Evolutionary conservation across 2,797 vertebrate species (phyloP).

Genomic region (Muscicapa comitata): DNA sequence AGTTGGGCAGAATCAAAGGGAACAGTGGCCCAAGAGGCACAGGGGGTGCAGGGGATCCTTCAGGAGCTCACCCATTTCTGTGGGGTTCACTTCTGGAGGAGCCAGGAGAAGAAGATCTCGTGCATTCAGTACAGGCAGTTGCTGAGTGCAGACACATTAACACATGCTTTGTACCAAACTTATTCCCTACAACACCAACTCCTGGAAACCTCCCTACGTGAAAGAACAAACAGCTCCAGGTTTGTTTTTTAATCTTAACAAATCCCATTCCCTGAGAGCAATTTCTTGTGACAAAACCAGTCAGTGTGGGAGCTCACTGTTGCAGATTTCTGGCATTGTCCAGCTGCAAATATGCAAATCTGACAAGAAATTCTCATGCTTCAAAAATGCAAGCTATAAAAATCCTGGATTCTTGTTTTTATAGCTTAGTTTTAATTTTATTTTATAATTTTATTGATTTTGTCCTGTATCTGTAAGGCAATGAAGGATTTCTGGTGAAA

Average conservation of each 20-base stretch:
- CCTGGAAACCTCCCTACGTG: not conserved
- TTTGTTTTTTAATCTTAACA: not conserved
- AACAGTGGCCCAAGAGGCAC: not conserved
- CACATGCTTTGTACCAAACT: not conserved
- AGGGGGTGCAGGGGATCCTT: not conserved
- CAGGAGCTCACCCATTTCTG: not conserved
- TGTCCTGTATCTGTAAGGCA: not conserved
- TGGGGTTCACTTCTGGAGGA: rapidly evolving
- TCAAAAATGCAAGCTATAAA: not conserved
- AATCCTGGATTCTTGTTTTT: not conserved
- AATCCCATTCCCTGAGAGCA: not conserved
- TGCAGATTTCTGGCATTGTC: not conserved
- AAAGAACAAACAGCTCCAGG: not conserved
- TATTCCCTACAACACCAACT: not conserved
- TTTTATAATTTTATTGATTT: not conserved
- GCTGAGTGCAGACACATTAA: not conserved
- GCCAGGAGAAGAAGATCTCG: not conserved
- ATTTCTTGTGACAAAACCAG: not conserved
- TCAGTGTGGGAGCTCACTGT: not conserved
- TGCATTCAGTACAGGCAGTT: not conserved
- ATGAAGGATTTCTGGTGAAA: not conserved
- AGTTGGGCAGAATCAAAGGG: not conserved
- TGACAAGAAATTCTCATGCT: not conserved
- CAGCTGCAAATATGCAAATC: not conserved
- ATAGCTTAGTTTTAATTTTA: not conserved